Conservation (phyloP, 2,888 invertebrate genomes). For the Melieria crassipennis region DNA sequence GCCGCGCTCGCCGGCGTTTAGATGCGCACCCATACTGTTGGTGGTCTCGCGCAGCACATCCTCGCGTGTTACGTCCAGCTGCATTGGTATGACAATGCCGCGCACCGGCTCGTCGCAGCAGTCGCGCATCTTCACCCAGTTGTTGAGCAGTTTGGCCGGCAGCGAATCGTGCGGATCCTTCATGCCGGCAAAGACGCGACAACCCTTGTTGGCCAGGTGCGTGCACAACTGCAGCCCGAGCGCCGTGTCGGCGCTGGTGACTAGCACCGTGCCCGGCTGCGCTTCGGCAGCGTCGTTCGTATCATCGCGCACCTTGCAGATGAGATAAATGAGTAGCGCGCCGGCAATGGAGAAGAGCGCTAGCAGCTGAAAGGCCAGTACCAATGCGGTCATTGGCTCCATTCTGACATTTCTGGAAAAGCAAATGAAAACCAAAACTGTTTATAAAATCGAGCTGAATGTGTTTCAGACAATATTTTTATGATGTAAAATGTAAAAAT, state of each 20-base stretch:
- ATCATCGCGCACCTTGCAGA: slow-evolving; percentile 77
- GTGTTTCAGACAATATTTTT: not conserved
- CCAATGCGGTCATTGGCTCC: slow-evolving; percentile 84
- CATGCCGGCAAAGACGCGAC: slow-evolving; percentile 81
- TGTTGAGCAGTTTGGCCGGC: slow-evolving; percentile 71
- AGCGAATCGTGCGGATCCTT: slow-evolving; percentile 70
- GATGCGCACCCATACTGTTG: slow-evolving; percentile 79
- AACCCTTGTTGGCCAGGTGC: slow-evolving; percentile 77
- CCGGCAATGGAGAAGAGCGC: slow-evolving; percentile 85
- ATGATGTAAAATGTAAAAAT: not conserved
- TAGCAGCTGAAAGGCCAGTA: slow-evolving; percentile 81
- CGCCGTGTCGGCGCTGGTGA: slow-evolving; percentile 83
- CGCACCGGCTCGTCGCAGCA: slow-evolving; percentile 66
- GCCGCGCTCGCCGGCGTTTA: slow-evolving; percentile 86
- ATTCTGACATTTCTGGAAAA: slow-evolving; percentile 68
- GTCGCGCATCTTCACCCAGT: slow-evolving; percentile 72
- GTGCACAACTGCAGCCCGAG: slow-evolving; percentile 81
- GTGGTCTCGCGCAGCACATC: slow-evolving; percentile 83
- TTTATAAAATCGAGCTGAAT: not conserved
- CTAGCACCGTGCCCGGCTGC: slow-evolving; percentile 74
- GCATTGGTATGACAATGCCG: slow-evolving; percentile 74
- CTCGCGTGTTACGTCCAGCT: slow-evolving; percentile 82
- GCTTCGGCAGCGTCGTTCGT: slow-evolving; percentile 64
- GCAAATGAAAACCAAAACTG: not conserved
- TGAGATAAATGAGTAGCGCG: slow-evolving; percentile 80